Evolutionary conservation across 2,888 invertebrate species (phyloP).

Genomic region (Stenchaetothrips biformis): DNA sequence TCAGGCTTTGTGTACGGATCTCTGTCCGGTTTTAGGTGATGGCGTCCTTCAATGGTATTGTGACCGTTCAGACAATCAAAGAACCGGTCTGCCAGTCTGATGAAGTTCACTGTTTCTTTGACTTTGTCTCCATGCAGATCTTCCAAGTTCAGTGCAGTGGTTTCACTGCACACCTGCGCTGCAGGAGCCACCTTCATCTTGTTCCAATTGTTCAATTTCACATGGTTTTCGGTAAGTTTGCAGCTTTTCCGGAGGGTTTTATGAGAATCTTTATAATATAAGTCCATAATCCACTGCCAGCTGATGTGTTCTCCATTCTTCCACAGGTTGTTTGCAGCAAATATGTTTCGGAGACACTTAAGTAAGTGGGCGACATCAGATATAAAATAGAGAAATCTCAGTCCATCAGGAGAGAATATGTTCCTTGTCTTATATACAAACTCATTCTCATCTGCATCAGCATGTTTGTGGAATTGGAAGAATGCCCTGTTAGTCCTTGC

Average conservation of each 20-base stretch:
- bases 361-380: not conserved
- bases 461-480: not conserved
- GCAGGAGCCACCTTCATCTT: not conserved
- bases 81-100: not conserved
- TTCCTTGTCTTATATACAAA: not conserved
- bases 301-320: not conserved
- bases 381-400: not conserved
- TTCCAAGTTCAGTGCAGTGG: not conserved
- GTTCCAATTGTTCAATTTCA: not conserved
- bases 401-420: not conserved
- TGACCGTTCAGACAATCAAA: not conserved
- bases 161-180: not conserved
- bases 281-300: not conserved
- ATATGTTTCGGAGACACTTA: not conserved
- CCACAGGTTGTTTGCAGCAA: not conserved
- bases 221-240: not conserved
- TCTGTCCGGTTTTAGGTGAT: not conserved
- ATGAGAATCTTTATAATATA: not conserved
- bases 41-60: not conserved
- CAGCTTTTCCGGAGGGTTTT: not conserved
- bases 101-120: not conserved
- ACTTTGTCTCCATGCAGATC: no score
- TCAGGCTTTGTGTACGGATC: not conserved
- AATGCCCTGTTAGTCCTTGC: not conserved
- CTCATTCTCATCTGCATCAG: not conserved